Percentiles rank a stretch among this genome's conserved stretches.
Conservation (phyloP, 2,797 vertebrate species). For the Alcedo quadribrachys region DNA sequence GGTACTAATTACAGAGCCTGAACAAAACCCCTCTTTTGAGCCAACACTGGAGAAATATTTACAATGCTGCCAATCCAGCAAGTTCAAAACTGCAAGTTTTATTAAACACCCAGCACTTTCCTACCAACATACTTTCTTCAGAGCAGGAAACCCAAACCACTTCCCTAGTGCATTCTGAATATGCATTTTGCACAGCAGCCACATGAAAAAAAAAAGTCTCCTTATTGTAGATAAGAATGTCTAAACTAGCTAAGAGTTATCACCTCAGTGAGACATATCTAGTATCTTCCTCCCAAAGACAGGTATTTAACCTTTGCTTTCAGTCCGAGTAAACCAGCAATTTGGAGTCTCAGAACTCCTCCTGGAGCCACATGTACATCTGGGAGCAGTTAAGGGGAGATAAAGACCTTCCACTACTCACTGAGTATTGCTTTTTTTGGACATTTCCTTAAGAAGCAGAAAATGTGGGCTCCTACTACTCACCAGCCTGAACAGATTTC, state of each 20-base stretch:
- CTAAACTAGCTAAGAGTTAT: neutral
- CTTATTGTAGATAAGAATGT: neutral
- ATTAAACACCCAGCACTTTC: neutral
- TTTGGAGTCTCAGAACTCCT: neutral
- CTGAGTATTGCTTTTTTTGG: fast-evolving
- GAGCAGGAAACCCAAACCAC: neutral
- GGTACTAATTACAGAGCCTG: neutral
- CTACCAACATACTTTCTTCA: neutral
- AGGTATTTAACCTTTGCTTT: neutral
- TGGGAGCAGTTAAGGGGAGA: neutral
- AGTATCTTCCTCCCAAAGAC: fast-evolving
- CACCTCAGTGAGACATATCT: neutral
- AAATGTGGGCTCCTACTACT: neutral
- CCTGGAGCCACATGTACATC: neutral
- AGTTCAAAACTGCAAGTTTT: neutral
- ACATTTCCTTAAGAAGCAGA: neutral
- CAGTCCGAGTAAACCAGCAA: neutral
- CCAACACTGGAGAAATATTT: neutral
- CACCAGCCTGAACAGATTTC: neutral
- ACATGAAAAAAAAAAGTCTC: neutral
- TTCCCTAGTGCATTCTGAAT: neutral
- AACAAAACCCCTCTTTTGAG: neutral
- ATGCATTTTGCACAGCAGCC: fast-evolving
- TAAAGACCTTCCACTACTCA: neutral
- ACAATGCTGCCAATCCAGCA: neutral